Conservation (phyloP, 1,140 invertebrate species). For the Manduca sexta region DNA sequence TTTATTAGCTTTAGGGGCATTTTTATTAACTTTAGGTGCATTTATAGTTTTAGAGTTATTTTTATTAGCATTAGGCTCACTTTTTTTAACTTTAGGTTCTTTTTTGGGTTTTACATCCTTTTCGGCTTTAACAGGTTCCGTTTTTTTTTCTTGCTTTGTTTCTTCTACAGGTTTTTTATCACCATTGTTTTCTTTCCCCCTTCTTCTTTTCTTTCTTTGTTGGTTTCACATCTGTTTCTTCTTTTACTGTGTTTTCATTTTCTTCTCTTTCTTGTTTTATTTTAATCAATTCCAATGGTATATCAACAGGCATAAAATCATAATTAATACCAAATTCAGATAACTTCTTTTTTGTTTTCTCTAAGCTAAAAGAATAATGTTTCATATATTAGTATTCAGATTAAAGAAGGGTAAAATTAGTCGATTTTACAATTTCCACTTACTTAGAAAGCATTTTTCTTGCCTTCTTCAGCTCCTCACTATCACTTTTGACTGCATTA, state of each 20-base stretch:
- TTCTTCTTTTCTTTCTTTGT: conserved; percentile 18
- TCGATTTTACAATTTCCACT: not conserved
- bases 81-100: too few relatives aligned
- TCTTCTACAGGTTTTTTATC: conserved; percentile 1
- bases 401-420: too few relatives aligned
- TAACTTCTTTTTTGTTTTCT: conserved; percentile 52
- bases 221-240: conserved; percentile 6
- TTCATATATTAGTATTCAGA: not conserved
- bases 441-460: conserved; percentile 50
- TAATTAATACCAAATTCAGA: conserved; percentile 57
- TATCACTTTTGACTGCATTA: conserved; percentile 48
- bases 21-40: too few relatives aligned
- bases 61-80: conserved; percentile 11
- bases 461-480: conserved; percentile 43
- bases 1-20: too few relatives aligned
- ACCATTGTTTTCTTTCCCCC: conserved; percentile 7
- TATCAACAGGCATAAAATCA: conserved; percentile 63
- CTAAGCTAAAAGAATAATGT: conserved; percentile 32
- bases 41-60: too few relatives aligned
- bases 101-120: too few relatives aligned
- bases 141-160: conserved; percentile 3
- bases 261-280: conserved; percentile 16
- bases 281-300: conserved; percentile 43
- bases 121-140: not conserved
- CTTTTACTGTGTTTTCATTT: conserved; percentile 11